Base-by-base conservation (phyloP, 2,113 vertebrate species). In the Atractosteus spatula region DNA sequence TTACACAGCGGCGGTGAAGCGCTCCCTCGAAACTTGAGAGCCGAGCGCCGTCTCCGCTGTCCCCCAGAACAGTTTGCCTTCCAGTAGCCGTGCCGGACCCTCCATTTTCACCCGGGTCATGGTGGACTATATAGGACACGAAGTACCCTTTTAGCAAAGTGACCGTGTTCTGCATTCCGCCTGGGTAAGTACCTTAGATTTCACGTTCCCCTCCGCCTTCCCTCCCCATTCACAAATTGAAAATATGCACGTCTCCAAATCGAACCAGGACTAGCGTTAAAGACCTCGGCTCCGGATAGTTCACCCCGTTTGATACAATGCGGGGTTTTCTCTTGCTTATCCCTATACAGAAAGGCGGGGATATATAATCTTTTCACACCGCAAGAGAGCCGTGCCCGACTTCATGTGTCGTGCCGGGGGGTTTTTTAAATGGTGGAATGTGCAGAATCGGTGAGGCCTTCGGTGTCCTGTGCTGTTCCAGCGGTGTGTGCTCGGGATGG, bases 101-200 rank as follows among this genome's bases (percentile, higher is more conserved):
- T 8, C 13, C 54, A 11, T 29, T 5, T 14, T 7, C n/a, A 43
- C 13, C 55, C 56, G 54, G 55, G 56, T 17, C 10, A 10, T 8
- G 12, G 55, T 13, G 14, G 55, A 29, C 29, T 29, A 29, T 29
- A 29, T 29, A 29, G 29, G 29, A 41, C 14, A 61, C 42, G 55
- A 29, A 3, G 41, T 8, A 41, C 56, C 7, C 42, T 57, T 62
- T 56, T 10, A 41, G 41, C 41, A 45, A 70, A 41, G 41, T 57
- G 55, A 17, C 43, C 69, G 10, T 10, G 47, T 51, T 70, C 59
- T 70, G 56, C 55, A 42, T 42, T 57, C 71, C 47, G n/a, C 44
- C 70, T 10, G 29, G 71, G 78, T 76, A 72, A 79, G 78, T 74
- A 71, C 4, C 68, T 16, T 44, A 13, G 69, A 10, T 55, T 41